These are phyloP conservation scores for Eristalis arbustorum DNA, from an alignment of 2,888 invertebrate species.

Conservation along the genomic window DNA sequence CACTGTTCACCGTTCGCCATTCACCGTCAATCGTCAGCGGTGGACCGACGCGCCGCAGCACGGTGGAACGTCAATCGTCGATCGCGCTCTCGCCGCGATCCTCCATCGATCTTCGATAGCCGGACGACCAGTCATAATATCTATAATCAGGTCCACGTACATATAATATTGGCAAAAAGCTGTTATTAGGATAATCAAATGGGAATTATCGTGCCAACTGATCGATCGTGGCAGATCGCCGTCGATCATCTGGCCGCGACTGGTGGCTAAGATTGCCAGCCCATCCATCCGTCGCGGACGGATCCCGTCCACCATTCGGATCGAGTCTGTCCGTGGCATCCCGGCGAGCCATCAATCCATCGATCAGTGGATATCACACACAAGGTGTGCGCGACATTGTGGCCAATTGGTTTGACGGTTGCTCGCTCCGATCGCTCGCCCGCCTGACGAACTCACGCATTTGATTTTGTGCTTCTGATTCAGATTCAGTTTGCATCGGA, in stretches of 20 bases:
- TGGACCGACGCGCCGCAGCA: neutral
- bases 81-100: neutral
- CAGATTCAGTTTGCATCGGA: slow-evolving; percentile 33
- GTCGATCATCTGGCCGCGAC: slow-evolving; percentile 56
- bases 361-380: slow-evolving; percentile 28
- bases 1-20: slow-evolving; percentile 17
- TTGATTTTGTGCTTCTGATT: slow-evolving; percentile 65
- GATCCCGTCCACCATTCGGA: neutral
- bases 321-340: slow-evolving; percentile 8
- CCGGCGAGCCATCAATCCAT: slow-evolving; percentile 32
- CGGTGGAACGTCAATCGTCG: slow-evolving; percentile 10
- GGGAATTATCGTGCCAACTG: slow-evolving; percentile 79
- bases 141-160: slow-evolving; percentile 81
- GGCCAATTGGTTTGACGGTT: slow-evolving; percentile 25
- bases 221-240: slow-evolving; percentile 74
- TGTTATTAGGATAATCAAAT: slow-evolving; percentile 81
- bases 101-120: slow-evolving; percentile 38
- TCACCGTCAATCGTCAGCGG: slow-evolving; percentile 2
- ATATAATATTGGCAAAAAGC: slow-evolving; percentile 80
- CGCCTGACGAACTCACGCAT: slow-evolving; percentile 45
- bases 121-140: slow-evolving; percentile 75
- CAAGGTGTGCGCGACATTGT: slow-evolving; percentile 57
- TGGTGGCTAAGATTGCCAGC: slow-evolving; percentile 35
- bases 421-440: neutral
- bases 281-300: slow-evolving; percentile 10